Percentiles rank a stretch among this genome's conserved stretches.
phyloP scores from a whole-genome alignment of 2,113 vertebrate species.

The Trachemys scripta region DNA sequence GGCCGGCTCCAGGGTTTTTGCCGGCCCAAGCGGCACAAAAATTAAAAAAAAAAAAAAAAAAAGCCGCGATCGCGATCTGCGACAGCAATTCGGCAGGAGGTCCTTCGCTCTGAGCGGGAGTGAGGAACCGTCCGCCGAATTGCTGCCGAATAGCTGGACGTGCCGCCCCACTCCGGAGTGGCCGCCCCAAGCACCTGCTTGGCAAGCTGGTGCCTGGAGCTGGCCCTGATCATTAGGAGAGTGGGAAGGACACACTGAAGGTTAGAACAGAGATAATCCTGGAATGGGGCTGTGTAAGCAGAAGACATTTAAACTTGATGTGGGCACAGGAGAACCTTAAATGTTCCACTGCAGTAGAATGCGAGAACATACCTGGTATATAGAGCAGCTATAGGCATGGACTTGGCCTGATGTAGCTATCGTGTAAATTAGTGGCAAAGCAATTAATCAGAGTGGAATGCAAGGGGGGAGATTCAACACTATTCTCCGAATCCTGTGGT shows the following conservation, averaged over 20 bases:
- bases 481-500: not conserved
- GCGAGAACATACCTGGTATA: not conserved
- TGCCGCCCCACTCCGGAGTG: too few relatives aligned
- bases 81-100: too few relatives aligned
- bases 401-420: not conserved
- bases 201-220: too few relatives aligned
- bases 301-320: not conserved
- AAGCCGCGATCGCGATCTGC: too few relatives aligned
- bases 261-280: not conserved
- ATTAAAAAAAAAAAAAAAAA: too few relatives aligned
- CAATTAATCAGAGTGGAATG: not conserved
- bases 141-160: too few relatives aligned
- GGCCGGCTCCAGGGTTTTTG: too few relatives aligned
- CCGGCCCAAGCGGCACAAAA: too few relatives aligned
- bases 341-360: not conserved
- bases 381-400: not conserved
- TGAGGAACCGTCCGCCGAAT: too few relatives aligned
- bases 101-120: too few relatives aligned
- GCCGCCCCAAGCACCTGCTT: too few relatives aligned
- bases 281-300: too few relatives aligned
- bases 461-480: not conserved
- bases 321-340: not conserved
- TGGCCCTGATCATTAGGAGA: not conserved
- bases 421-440: rapidly evolving
- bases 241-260: not conserved